These are phyloP conservation scores for Vanacampus margaritifer DNA, from an alignment of 2,113 vertebrate genomes.

Conservation along the genomic window DNA sequence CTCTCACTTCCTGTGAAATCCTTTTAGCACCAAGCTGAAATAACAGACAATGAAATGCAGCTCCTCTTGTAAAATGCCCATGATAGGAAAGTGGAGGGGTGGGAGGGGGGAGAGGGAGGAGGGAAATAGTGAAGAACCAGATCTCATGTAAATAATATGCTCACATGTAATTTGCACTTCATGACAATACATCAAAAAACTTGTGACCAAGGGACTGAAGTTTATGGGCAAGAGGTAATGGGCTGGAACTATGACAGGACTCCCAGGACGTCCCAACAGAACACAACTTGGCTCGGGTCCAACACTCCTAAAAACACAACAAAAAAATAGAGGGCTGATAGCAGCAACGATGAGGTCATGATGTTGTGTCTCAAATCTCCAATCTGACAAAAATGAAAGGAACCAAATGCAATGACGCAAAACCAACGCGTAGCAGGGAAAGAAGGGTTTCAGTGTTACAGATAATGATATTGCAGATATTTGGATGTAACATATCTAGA, in stretches of 20 bases:
- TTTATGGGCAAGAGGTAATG: conserved; percentile 34
- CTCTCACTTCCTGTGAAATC: conserved; percentile 11
- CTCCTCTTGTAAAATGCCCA: conserved; percentile 10
- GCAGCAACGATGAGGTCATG: conserved; percentile 28
- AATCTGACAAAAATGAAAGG: conserved; percentile 10
- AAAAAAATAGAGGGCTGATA: conserved; percentile 22
- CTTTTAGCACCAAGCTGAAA: conserved; percentile 17
- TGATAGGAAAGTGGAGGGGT: conserved; percentile 12
- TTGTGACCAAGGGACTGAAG: conserved; percentile 26
- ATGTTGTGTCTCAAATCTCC: background rate
- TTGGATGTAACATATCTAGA: background rate
- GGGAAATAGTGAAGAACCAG: conserved; percentile 14
- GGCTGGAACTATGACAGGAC: conserved; percentile 47
- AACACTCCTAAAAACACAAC: conserved; percentile 33
- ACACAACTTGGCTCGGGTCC: conserved; percentile 43
- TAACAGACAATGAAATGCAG: conserved; percentile 6
- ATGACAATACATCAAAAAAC: conserved; percentile 10
- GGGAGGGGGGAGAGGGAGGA: conserved; percentile 23
- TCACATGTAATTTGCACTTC: conserved; percentile 33
- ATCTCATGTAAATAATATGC: conserved; percentile 1
- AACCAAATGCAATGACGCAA: background rate
- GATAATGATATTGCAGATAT: background rate
- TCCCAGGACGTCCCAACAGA: conserved; percentile 30
- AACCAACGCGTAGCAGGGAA: background rate
- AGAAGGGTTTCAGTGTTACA: background rate